Evolutionary conservation across 2,113 vertebrate species (phyloP).

Genomic region (Struthio camelus): DNA sequence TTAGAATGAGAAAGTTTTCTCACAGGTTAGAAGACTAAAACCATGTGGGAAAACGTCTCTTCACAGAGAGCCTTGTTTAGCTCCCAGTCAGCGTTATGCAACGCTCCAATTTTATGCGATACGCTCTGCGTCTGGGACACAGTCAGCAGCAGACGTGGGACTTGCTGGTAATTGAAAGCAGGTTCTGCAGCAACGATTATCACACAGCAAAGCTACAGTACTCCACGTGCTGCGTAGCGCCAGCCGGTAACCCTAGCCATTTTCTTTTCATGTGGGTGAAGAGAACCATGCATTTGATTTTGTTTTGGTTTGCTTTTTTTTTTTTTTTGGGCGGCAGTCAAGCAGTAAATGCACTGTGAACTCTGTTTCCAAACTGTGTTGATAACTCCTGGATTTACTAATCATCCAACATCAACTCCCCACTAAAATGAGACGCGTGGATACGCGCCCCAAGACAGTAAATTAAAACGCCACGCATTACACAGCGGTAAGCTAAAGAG

Average conservation of each 20-base stretch:
- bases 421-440: slow-evolving; percentile 10
- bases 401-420: slow-evolving; percentile 13
- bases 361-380: slow-evolving; percentile 35
- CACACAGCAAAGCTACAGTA: slow-evolving; percentile 34
- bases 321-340: background rate
- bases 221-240: slow-evolving; percentile 13
- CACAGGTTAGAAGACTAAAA: background rate
- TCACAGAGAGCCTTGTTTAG: slow-evolving; percentile 24
- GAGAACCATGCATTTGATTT: background rate
- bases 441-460: slow-evolving; percentile 37
- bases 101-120: background rate
- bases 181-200: slow-evolving; percentile 52
- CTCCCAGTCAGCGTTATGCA: slow-evolving; percentile 21
- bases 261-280: slow-evolving; percentile 30
- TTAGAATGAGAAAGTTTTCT: background rate
- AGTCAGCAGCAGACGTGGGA: slow-evolving; percentile 8
- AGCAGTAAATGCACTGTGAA: slow-evolving; percentile 13
- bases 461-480: background rate
- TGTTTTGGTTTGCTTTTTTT: too few relatives aligned
- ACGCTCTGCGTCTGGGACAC: background rate
- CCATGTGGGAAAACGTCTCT: background rate
- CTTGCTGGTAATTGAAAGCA: slow-evolving; percentile 63
- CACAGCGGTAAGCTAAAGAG: background rate
- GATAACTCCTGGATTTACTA: slow-evolving; percentile 49
- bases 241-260: slow-evolving; percentile 46